A percentile compares a stretch with the other conserved stretches of the same genome.
phyloP scores from a whole-genome alignment of 2,113 vertebrate genomes.

The Nothobranchius kuhntae region DNA sequence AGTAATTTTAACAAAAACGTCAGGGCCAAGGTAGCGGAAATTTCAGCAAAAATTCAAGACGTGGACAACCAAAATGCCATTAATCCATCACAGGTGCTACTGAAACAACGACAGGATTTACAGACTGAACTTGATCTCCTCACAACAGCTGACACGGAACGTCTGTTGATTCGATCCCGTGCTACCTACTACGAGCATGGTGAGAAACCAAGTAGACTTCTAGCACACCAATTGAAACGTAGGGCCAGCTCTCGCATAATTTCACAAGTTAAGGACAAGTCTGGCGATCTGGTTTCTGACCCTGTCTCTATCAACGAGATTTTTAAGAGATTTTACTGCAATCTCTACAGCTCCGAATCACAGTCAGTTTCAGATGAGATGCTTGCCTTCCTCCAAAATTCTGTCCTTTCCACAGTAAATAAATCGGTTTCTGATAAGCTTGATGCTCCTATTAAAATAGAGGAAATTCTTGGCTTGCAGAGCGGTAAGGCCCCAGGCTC shows the following conservation, averaged over 20 bases:
- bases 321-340: background rate
- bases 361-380: background rate
- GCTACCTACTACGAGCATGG: background rate
- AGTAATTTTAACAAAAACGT: background rate
- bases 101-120: background rate
- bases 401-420: background rate
- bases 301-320: background rate
- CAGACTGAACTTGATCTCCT: background rate
- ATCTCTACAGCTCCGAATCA: too few relatives aligned
- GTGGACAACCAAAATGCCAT: background rate
- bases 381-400: background rate
- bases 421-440: background rate
- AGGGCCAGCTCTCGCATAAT: background rate
- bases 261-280: background rate
- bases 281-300: background rate
- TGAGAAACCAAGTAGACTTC: background rate
- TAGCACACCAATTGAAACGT: slow-evolving; percentile 3
- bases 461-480: background rate
- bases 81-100: background rate
- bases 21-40: background rate
- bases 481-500: background rate
- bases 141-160: background rate
- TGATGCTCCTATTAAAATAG: background rate
- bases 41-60: background rate
- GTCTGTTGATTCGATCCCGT: background rate